Percentiles rank a stretch among this genome's conserved stretches.
Evolutionary conservation across 2,113 vertebrate genomes (phyloP).

Genomic region (Campylomormyrus numenius): DNA sequence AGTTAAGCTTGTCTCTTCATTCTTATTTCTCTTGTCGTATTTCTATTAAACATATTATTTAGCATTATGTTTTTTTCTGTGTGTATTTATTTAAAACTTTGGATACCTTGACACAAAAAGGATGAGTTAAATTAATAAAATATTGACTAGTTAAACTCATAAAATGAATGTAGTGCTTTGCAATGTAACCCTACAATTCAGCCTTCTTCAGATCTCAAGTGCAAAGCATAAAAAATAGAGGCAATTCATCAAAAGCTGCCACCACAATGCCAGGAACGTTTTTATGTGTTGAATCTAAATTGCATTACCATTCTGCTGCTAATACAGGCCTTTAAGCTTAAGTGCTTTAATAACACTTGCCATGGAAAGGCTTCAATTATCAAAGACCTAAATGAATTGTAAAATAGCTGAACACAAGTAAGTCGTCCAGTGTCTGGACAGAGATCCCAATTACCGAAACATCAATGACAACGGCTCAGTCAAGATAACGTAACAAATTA

Average conservation of each 20-base stretch:
- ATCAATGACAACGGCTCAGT: slow-evolving; percentile 19
- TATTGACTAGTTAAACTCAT: not conserved
- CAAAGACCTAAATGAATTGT: not conserved
- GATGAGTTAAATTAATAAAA: not conserved
- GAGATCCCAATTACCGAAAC: slow-evolving; percentile 19
- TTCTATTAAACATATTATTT: not conserved
- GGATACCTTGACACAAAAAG: not conserved
- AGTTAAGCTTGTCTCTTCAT: not conserved
- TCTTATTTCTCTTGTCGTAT: not conserved
- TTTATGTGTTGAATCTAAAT: slow-evolving; percentile 10
- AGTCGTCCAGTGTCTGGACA: not conserved
- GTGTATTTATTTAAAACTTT: not conserved
- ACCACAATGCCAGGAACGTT: not conserved
- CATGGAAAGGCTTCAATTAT: not conserved
- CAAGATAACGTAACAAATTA: slow-evolving; percentile 39
- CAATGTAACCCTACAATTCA: not conserved
- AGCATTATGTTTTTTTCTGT: not conserved
- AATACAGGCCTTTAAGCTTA: slow-evolving; percentile 1
- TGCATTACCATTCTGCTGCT: not conserved
- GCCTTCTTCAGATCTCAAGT: not conserved
- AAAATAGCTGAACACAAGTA: slow-evolving; percentile 16
- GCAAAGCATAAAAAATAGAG: not conserved
- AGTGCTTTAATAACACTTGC: slow-evolving; percentile 13
- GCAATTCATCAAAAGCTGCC: not conserved
- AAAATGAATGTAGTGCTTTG: not conserved